Percentiles rank a stretch among this genome's conserved stretches.
Evolutionary conservation across 2,797 vertebrate species (phyloP).

Genomic region (Hyperoplus lanceolatus): DNA sequence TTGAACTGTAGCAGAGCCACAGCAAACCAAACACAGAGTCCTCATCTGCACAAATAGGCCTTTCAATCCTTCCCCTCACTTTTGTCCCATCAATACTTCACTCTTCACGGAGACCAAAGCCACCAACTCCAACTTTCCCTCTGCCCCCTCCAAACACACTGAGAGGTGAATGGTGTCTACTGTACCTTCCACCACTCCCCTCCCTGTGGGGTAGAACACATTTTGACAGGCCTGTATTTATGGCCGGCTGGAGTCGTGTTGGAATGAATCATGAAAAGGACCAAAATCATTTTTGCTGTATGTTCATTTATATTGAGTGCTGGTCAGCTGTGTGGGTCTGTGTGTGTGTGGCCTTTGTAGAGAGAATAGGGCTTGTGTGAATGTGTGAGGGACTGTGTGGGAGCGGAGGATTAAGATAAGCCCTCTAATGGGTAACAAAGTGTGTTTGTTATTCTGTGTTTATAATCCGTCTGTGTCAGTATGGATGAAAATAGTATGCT

Average conservation of each 20-base stretch:
- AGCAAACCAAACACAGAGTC: constrained; percentile 76
- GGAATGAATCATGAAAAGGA: constrained; percentile 82
- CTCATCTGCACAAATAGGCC: constrained; percentile 79
- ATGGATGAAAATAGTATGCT: constrained; percentile 7
- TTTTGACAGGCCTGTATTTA: constrained; percentile 84
- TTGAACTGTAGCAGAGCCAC: constrained; percentile 72
- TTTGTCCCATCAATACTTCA: constrained; percentile 84
- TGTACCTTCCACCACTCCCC: constrained; percentile 78
- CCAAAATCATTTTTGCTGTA: constrained; percentile 76
- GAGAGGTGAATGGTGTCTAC: constrained; percentile 83
- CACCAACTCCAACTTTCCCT: constrained; percentile 76
- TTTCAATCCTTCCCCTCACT: constrained; percentile 80
- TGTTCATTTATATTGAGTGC: constrained; percentile 72
- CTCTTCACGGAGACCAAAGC: constrained; percentile 81
- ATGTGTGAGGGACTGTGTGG: constrained; percentile 41
- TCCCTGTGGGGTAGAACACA: constrained; percentile 80
- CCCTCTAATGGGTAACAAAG: constrained; percentile 61
- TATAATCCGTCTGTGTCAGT: constrained; percentile 54
- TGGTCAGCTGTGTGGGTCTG: constrained; percentile 69
- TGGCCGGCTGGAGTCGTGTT: constrained; percentile 66
- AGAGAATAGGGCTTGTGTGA: constrained; percentile 56
- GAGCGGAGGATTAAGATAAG: constrained; percentile 60
- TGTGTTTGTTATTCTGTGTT: constrained; percentile 42
- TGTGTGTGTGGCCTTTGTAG: constrained; percentile 75
- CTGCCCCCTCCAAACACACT: constrained; percentile 74